Percentiles rank a stretch among this genome's conserved stretches.
phyloP scores from a whole-genome alignment of 2,113 vertebrate species.

The Machaerirhynchus nigripectus region DNA sequence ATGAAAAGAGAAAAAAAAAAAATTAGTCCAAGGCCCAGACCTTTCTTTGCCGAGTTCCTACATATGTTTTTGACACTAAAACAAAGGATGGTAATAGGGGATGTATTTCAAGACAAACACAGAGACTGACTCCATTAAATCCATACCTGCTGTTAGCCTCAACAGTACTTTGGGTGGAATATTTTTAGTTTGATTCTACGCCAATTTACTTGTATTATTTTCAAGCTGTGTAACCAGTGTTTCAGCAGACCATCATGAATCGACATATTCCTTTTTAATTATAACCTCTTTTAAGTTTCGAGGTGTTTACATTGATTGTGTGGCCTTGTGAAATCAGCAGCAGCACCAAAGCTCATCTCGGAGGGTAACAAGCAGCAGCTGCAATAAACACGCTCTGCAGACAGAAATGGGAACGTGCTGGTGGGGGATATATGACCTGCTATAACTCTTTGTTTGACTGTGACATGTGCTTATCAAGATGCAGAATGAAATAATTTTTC shows the following conservation, averaged over 20 bases:
- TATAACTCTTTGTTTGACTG: neutral
- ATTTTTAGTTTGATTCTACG: neutral
- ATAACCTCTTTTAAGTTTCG: neutral
- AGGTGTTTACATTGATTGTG: constrained; percentile 5
- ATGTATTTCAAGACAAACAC: neutral
- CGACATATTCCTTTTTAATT: constrained; percentile 23
- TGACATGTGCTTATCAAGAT: neutral
- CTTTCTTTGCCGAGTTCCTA: neutral
- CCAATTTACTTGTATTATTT: neutral
- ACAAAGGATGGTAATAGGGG: neutral
- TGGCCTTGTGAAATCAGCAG: neutral
- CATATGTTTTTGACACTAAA: neutral
- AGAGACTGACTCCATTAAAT: neutral
- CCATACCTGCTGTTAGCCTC: neutral
- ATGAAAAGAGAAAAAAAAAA: neutral
- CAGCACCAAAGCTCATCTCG: neutral
- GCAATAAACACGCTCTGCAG: neutral
- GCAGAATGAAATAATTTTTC: neutral
- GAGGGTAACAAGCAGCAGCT: neutral
- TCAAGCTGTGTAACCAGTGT: neutral
- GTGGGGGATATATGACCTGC: neutral
- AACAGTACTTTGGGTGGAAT: neutral
- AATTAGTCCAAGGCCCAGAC: neutral
- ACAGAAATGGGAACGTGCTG: neutral
- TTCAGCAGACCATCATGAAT: neutral